Base-by-base conservation (phyloP, 2,888 invertebrate genomes). In the Mimachlamys varia region DNA sequence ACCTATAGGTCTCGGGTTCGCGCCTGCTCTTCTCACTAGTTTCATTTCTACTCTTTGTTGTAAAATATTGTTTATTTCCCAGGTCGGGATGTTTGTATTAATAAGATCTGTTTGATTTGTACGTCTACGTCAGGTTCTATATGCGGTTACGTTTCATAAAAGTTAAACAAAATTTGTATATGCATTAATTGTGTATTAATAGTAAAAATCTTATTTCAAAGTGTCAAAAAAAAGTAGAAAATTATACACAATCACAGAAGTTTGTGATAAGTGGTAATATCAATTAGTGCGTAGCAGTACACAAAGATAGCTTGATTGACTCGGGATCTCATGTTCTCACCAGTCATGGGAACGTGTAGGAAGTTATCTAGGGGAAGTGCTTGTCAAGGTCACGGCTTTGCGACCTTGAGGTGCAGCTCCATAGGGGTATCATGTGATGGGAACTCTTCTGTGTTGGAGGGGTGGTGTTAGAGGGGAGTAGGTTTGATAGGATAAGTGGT, bases 381-480 rank as follows among this genome's bases (percentile, higher is more conserved):
- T 58, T 76, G 76, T 76, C 76, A 76, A 76, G 76, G 76, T 76
- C 76, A 33, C 33, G 27, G 76, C 76, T 76, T 17, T 15, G 12
- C 10, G 33, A 76, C 76, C 76, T 76, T 76, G 76, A 76, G 76
- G 76, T 76, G 10, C 12, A 27, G 27, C 22, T 33, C 10, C 22
- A 27, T 76, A 76, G 76, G 76, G 76, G 27, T 76, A 76, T 76
- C 76, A 22, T 76, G 76, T 76, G 76, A 76, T 76, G 76, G 76
- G 76, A 76, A 76, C 76, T 76, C 76, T 33, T 22, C 5, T 13
- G 33, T 76, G 27, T 76, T 33, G 76, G 22, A 62, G 22, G 62
- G 22, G 33, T 10, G 76, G n/a, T 58, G 58, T 58, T 58, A 58
- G 58, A 58, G 58, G 58, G 22, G 76, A 33, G 76, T 76, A 27